Evolutionary conservation across 2,113 vertebrate species (phyloP).

Genomic region (Spea bombifrons): DNA sequence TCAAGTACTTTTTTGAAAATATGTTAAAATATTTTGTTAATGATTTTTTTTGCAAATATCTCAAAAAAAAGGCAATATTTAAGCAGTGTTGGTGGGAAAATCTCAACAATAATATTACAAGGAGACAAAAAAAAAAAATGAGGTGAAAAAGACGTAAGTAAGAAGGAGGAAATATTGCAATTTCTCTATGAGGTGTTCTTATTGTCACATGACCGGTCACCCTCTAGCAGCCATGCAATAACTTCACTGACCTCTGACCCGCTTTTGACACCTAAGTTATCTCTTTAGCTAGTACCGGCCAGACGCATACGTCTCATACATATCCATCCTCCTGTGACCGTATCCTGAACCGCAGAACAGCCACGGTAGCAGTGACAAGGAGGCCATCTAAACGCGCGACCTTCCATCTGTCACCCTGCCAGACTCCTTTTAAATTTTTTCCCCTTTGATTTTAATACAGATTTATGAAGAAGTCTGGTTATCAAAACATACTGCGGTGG

Average conservation of each 20-base stretch:
- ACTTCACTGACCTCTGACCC: slow-evolving; percentile 19
- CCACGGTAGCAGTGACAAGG: slow-evolving; percentile 52
- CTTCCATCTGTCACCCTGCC: slow-evolving; percentile 69
- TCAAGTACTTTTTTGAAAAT: no score
- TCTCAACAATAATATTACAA: no score
- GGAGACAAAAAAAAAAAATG: no score
- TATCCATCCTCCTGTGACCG: slow-evolving; percentile 58
- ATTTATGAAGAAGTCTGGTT: slow-evolving; percentile 82
- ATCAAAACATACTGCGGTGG: slow-evolving; percentile 79
- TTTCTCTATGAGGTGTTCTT: not conserved
- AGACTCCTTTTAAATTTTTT: slow-evolving; percentile 75
- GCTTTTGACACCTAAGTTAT: slow-evolving; percentile 36
- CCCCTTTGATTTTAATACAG: slow-evolving; percentile 81
- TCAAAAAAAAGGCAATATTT: no score
- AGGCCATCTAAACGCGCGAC: slow-evolving; percentile 67
- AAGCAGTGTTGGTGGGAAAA: no score
- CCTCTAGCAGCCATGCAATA: not conserved
- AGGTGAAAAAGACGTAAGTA: not conserved
- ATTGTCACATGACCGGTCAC: not conserved
- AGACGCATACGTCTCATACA: slow-evolving; percentile 31
- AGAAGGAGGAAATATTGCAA: not conserved
- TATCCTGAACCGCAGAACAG: slow-evolving; percentile 54
- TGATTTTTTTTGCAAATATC: no score
- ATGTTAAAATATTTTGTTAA: no score
- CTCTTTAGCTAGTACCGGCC: slow-evolving; percentile 3